phyloP scores from a whole-genome alignment of 2,888 invertebrate species.

The Aleiodes alternator region DNA sequence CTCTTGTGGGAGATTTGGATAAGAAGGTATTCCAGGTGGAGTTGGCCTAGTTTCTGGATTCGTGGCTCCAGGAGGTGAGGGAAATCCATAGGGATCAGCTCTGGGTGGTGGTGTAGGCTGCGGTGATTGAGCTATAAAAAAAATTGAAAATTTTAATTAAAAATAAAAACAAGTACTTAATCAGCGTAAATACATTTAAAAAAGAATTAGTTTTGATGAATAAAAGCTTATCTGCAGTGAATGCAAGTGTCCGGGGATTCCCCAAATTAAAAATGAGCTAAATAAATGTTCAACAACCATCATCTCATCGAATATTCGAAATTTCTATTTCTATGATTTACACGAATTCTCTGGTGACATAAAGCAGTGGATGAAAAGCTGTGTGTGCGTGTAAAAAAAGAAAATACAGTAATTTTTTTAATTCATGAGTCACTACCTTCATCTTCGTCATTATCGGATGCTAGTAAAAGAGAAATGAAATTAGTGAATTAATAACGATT shows the following conservation, averaged over 20 bases:
- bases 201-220: no score
- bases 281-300: no score
- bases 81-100: conserved; percentile 62
- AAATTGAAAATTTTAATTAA: conserved; percentile 1
- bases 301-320: no score
- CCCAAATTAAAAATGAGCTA: no score
- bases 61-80: conserved; percentile 58
- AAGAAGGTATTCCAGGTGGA: conserved; percentile 45
- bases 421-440: conserved; percentile 54
- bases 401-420: conserved; percentile 11
- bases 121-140: conserved; percentile 45
- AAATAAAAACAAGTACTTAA: background rate
- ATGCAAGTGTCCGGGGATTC: no score
- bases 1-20: conserved; percentile 51
- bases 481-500: conserved; percentile 12
- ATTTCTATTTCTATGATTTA: no score
- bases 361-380: no score
- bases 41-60: conserved; percentile 42
- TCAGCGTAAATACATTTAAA: no score
- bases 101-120: conserved; percentile 54
- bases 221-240: no score
- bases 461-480: conserved; percentile 52
- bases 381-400: background rate
- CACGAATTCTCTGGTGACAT: no score
- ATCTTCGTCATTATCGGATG: conserved; percentile 47